Conservation (phyloP, 1,140 invertebrate genomes). For the Fopius arisanus region DNA sequence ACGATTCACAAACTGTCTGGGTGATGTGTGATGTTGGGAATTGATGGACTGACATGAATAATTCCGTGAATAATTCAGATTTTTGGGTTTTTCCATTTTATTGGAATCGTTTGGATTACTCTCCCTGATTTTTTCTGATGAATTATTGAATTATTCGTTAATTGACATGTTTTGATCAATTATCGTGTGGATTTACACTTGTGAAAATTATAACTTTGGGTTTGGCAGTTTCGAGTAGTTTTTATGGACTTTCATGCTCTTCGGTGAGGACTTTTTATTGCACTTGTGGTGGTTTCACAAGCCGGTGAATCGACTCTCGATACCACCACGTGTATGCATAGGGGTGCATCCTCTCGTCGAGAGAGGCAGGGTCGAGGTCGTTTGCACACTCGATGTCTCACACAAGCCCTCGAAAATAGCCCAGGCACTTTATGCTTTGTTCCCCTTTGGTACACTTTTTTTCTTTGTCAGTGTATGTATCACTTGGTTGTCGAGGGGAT, state of each 20-base stretch:
- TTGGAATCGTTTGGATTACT: no score
- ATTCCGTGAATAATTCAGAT: no score
- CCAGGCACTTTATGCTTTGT: background rate
- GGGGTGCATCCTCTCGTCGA: background rate
- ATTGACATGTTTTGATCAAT: background rate
- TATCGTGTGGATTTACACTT: background rate
- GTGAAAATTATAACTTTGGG: background rate
- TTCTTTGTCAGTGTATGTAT: background rate
- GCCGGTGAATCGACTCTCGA: constrained; percentile 1
- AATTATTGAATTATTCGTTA: no score
- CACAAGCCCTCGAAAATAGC: background rate
- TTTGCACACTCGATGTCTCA: constrained; percentile 8
- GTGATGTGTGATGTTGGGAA: no score
- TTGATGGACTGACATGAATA: no score
- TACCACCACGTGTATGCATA: constrained; percentile 15
- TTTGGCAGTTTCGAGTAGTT: background rate
- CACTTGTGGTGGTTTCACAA: background rate
- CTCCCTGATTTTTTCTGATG: no score
- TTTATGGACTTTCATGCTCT: background rate
- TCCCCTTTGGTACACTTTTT: background rate
- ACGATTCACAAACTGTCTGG: no score
- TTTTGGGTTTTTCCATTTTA: no score
- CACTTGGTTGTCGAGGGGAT: background rate
- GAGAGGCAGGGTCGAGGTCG: constrained; percentile 21
- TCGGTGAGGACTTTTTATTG: background rate